Conservation (phyloP, 2,113 vertebrate genomes). For the Trematomus loennbergii region DNA sequence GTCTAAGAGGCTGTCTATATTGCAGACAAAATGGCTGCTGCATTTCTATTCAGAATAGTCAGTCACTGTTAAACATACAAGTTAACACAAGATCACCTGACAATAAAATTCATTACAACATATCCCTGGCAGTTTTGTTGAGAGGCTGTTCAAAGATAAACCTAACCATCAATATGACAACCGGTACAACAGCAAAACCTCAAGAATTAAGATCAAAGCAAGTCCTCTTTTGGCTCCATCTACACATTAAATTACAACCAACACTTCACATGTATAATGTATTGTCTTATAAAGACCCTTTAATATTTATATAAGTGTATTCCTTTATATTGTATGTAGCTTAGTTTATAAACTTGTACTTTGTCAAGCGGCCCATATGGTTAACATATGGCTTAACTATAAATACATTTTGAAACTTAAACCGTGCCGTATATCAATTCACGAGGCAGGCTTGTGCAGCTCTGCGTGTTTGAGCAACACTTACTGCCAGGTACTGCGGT, state of each 20-base stretch:
- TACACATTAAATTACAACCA: background rate
- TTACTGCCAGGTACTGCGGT: slow-evolving; percentile 97
- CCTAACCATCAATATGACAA: background rate
- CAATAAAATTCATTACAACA: background rate
- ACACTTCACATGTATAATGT: background rate
- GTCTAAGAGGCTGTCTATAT: background rate
- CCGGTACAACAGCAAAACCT: background rate
- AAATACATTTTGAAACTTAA: background rate
- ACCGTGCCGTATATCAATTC: background rate
- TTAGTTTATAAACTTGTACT: background rate
- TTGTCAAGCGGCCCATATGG: background rate
- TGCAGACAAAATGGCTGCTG: slow-evolving; percentile 5
- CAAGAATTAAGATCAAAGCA: background rate
- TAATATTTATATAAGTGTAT: too few species aligned
- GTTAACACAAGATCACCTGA: background rate
- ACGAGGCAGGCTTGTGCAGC: background rate
- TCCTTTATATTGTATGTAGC: background rate
- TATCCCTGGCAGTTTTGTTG: background rate
- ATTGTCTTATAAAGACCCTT: too few species aligned
- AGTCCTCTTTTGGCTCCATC: background rate
- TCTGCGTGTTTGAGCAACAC: slow-evolving; percentile 63
- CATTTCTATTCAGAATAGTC: background rate
- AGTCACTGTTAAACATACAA: background rate
- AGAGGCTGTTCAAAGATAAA: background rate
- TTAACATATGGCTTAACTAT: background rate